phyloP scores from a whole-genome alignment of 2,888 invertebrate species.

The Megamerina dolium region DNA sequence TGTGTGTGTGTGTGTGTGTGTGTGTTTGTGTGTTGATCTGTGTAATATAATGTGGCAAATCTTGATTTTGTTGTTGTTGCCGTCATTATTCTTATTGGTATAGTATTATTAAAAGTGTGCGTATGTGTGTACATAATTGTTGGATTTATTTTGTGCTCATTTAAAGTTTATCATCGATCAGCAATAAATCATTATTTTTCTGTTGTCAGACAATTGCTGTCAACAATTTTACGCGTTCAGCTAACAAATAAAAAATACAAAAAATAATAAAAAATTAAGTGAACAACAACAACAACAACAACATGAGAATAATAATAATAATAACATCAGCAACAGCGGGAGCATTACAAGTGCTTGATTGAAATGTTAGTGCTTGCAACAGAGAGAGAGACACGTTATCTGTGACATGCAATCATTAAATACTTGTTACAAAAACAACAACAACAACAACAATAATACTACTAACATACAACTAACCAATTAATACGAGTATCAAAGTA shows the following conservation, averaged over 20 bases:
- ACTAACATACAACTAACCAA: too few species aligned
- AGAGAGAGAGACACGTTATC: too few species aligned
- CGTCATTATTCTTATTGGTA: too few species aligned
- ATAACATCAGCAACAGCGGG: background rate
- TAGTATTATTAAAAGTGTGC: too few species aligned
- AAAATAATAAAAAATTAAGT: background rate
- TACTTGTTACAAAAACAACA: background rate
- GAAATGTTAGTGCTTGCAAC: too few species aligned
- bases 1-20: background rate
- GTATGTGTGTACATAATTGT: conserved; percentile 7
- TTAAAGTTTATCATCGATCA: conserved; percentile 26
- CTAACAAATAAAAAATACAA: background rate
- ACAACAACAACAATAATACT: too few species aligned
- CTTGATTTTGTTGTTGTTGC: too few species aligned
- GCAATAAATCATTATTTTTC: conserved; percentile 33
- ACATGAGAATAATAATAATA: background rate
- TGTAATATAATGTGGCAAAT: too few species aligned
- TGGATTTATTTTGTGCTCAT: conserved; percentile 15
- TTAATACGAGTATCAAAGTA: too few species aligned
- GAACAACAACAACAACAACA: background rate
- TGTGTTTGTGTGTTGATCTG: too few species aligned
- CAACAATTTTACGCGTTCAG: conserved; percentile 24
- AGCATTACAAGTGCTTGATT: too few species aligned
- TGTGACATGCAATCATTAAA: background rate
- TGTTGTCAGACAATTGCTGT: conserved; percentile 28